Evolutionary conservation across 2,113 vertebrate genomes (phyloP).

Genomic region (Agapornis roseicollis): DNA sequence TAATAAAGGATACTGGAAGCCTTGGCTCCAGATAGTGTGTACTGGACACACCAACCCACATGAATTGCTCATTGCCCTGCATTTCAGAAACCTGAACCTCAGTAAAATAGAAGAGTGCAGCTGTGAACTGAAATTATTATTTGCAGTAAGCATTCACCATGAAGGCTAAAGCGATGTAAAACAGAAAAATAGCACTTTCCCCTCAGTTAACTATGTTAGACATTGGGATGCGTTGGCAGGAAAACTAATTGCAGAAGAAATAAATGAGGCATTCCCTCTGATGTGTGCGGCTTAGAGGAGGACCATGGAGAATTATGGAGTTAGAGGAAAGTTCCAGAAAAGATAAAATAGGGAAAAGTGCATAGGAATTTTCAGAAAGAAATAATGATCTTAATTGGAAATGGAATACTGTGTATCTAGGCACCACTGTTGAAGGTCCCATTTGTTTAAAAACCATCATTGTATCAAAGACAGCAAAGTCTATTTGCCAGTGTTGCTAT

Average conservation of each 20-base stretch:
- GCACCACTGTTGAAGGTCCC: slow-evolving; percentile 1
- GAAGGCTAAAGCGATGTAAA: background rate
- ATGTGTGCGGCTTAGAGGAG: background rate
- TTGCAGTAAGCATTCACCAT: background rate
- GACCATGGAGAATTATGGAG: background rate
- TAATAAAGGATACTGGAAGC: background rate
- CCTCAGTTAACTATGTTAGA: background rate
- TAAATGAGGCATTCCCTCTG: background rate
- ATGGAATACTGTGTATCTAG: background rate
- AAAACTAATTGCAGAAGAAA: background rate
- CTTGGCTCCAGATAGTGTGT: background rate
- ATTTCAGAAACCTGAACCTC: background rate
- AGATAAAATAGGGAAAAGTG: background rate
- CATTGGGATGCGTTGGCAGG: background rate
- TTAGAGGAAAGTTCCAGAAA: background rate
- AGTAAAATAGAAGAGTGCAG: background rate
- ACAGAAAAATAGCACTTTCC: background rate
- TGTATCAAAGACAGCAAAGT: slow-evolving; percentile 43
- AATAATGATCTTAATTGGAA: background rate
- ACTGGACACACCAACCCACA: background rate
- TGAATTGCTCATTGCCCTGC: background rate
- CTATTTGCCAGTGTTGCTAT: slow-evolving; percentile 60
- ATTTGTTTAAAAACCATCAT: slow-evolving; percentile 39
- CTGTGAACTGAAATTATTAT: background rate
- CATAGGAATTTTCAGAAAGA: background rate